Evolutionary conservation across 1,140 invertebrate genomes (phyloP).

Genomic region (Panulirus ornatus): DNA sequence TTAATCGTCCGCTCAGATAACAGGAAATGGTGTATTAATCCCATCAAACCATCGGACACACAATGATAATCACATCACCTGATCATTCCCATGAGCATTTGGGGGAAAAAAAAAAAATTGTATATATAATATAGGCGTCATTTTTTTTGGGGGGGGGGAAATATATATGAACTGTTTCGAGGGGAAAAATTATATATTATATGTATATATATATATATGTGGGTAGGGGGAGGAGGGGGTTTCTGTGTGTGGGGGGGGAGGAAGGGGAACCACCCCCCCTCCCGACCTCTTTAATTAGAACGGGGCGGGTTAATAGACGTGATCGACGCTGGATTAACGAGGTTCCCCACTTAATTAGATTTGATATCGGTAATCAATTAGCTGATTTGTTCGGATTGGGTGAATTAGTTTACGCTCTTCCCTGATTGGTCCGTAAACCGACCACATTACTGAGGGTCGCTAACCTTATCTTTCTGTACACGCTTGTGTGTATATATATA

Average conservation of each 20-base stretch:
- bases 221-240: constrained; percentile 21
- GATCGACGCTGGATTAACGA: constrained; percentile 58
- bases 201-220: background rate
- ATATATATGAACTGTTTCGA: no score
- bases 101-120: background rate
- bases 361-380: constrained; percentile 72
- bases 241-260: constrained; percentile 11
- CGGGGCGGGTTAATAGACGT: constrained; percentile 39
- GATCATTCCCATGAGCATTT: no score
- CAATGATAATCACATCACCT: background rate
- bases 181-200: no score
- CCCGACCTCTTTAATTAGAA: constrained; percentile 60
- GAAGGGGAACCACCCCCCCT: background rate
- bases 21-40: background rate
- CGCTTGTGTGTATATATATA: constrained; percentile 22
- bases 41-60: background rate
- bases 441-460: constrained; percentile 19
- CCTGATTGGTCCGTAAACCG: constrained; percentile 29
- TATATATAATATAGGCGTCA: background rate
- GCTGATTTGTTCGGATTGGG: constrained; percentile 59
- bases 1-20: background rate
- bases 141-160: background rate
- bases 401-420: constrained; percentile 56
- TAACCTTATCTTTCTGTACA: no score
- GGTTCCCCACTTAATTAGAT: constrained; percentile 70